phyloP scores from a whole-genome alignment of 1,140 invertebrate genomes.

The Caerostris extrusa region DNA sequence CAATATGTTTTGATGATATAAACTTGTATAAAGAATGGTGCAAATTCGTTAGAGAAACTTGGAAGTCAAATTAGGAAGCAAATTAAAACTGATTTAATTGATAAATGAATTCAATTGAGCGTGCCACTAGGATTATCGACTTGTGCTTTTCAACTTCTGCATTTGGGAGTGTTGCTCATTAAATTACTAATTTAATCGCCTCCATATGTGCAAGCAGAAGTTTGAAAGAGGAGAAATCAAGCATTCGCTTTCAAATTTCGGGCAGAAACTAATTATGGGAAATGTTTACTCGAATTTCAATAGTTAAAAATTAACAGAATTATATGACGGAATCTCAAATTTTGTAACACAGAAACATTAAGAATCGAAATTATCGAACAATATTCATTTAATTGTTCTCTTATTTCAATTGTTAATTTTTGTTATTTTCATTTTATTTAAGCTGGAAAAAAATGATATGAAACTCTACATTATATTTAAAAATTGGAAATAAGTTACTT shows the following conservation, averaged over 20 bases:
- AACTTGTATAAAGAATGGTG: background rate
- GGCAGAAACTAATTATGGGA: background rate
- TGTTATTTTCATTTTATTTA: too few relatives aligned
- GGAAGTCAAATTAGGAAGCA: background rate
- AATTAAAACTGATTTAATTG: slow-evolving; percentile 20
- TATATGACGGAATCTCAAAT: too few relatives aligned
- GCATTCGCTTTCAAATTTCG: background rate
- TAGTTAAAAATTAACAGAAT: too few relatives aligned
- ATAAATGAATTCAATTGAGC: background rate
- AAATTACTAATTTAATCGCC: background rate
- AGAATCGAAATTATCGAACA: too few relatives aligned
- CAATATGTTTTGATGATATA: too few relatives aligned
- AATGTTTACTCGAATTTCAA: background rate
- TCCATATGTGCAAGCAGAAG: background rate
- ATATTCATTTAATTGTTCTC: too few relatives aligned
- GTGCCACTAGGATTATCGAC: background rate
- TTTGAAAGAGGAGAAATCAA: background rate
- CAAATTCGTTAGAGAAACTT: too few relatives aligned
- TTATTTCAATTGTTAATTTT: too few relatives aligned
- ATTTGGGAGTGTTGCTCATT: background rate
- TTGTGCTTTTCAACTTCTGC: background rate
- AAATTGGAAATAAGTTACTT: too few relatives aligned
- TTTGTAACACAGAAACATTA: too few relatives aligned
- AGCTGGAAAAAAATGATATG: too few relatives aligned
- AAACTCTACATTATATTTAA: too few relatives aligned